These are phyloP conservation scores for Procavia capensis DNA, from an alignment of 2,113 vertebrate genomes.

Conservation along the genomic window DNA sequence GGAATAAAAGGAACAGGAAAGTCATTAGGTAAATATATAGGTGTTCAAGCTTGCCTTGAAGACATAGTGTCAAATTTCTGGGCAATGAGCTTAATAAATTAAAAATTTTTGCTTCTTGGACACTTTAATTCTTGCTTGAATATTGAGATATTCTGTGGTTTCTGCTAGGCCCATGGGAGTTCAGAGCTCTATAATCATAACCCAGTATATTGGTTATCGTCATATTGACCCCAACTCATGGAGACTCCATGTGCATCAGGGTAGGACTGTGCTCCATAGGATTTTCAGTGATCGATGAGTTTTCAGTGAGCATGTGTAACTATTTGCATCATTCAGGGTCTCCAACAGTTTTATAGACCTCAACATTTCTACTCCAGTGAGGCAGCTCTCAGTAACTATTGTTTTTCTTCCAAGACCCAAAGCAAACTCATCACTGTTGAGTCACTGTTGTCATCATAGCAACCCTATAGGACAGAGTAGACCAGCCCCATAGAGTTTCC, in stretches of 20 bases:
- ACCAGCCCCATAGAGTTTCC: too few species aligned
- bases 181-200: not conserved
- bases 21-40: constrained; percentile 9
- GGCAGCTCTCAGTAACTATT: not conserved
- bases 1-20: not conserved
- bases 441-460: too few species aligned
- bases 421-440: too few species aligned
- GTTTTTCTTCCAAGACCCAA: too few species aligned
- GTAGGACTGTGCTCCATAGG: not conserved
- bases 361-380: not conserved
- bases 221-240: not conserved
- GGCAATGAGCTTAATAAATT: not conserved
- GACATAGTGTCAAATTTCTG: not conserved
- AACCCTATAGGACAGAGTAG: too few species aligned
- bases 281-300: not conserved
- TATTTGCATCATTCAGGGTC: too few species aligned
- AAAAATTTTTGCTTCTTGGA: not conserved
- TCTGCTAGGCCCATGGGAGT: not conserved
- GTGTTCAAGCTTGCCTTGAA: not conserved
- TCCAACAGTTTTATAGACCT: not conserved
- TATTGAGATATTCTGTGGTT: not conserved
- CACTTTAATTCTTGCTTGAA: constrained; percentile 7
- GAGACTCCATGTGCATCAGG: not conserved
- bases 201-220: not conserved
- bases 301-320: not conserved